Evolutionary conservation across 1,140 invertebrate species (phyloP), one percentile per base, ranked within the genome.

Genomic region (Ladona fulva): DNA sequence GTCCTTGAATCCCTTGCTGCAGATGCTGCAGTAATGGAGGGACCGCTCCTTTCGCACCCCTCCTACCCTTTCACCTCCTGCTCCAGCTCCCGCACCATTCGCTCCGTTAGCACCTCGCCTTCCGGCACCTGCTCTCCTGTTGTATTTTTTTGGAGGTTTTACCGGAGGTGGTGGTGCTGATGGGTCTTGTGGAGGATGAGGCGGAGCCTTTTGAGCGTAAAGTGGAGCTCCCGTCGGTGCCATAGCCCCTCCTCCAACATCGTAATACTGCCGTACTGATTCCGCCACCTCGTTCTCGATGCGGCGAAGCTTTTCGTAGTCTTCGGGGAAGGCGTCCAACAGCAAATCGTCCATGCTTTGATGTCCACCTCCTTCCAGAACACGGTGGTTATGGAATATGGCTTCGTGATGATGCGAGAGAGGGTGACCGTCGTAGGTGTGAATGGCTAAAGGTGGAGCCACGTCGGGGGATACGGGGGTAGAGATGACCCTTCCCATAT

Each of bases 1-100:
- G 83, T 96, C 94, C 85, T 97, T 96, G 85, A 97, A 97, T 0
- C 94, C 94, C 84, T 97, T 97, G 79, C 92, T 94, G 85, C 95
- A 97, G 79, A 97, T 95, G 81, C 91, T 94, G 84, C 95, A 96
- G 82, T 96, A 95, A 84, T 96, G 94, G 8, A 96, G 85, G 0
- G 93, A 94, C 42, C 95, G 87, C 83, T 96, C 94, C 82, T 95
- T 95, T 0, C 93, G 86, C 7, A 82, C 80, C 0, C 81, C 82
- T 42, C 79, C 79, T 75, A 66, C 25, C 24, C 24, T 22, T 11
- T 29, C 66, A 42, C 25, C 76, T 12, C 77, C 76, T 73, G 44
- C 42, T 19, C 74, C 59, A 24, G 42, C 59, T 0, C 80, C 77
- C 59, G 79, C 78, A 12, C 77, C 76, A 16, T 77, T 77, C 77